These are phyloP conservation scores for Eclectus roratus DNA, from an alignment of 2,113 vertebrate genomes.

Conservation along the genomic window DNA sequence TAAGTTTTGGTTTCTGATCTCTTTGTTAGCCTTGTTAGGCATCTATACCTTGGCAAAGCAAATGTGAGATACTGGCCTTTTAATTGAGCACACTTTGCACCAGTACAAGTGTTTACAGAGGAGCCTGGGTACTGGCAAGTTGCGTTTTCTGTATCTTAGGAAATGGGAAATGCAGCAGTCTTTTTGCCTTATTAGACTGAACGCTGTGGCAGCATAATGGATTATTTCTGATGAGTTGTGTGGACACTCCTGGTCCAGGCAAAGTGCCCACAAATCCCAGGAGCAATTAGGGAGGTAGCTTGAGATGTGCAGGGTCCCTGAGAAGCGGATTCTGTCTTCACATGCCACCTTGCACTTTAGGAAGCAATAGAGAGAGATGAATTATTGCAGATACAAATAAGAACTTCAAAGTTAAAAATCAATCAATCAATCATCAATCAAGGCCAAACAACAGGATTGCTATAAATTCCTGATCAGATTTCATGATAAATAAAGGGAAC, in stretches of 20 bases:
- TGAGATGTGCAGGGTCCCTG: background rate
- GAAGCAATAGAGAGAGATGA: background rate
- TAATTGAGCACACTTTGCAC: background rate
- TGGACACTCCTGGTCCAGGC: background rate
- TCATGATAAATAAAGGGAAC: background rate
- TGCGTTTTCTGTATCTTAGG: background rate
- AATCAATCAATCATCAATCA: background rate
- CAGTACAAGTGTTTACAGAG: fast-evolving
- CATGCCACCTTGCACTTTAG: background rate
- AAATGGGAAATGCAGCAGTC: background rate
- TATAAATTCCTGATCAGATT: background rate
- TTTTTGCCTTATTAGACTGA: background rate
- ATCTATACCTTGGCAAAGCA: background rate
- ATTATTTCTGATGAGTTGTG: background rate
- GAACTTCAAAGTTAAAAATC: background rate
- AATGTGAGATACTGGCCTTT: background rate
- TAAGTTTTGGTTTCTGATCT: background rate
- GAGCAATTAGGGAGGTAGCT: background rate
- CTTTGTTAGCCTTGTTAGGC: background rate
- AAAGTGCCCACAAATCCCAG: background rate
- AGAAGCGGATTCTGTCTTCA: background rate
- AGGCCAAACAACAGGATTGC: background rate
- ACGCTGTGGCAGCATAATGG: background rate
- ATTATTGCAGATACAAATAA: background rate
- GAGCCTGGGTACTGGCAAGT: background rate